A percentile compares a stretch with the other conserved stretches of the same genome.
Conservation (phyloP, 2,888 invertebrate species). For the Chymomyza fuscimana region DNA sequence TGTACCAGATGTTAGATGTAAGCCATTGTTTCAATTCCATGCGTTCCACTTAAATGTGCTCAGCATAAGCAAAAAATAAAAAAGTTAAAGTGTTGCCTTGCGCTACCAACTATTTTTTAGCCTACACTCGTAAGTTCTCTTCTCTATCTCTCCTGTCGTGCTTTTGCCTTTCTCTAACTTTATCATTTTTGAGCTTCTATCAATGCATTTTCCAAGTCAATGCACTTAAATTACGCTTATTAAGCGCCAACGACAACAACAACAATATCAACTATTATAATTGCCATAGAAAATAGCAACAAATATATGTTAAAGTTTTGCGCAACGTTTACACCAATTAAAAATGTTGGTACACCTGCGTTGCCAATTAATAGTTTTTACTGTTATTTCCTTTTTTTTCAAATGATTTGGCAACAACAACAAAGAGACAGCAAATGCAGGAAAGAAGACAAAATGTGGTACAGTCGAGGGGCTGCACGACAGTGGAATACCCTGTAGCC, state of each 20-base stretch:
- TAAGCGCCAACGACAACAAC: constrained; percentile 26
- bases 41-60: too few relatives aligned
- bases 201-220: constrained; percentile 50
- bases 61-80: too few relatives aligned
- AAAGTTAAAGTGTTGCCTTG: too few relatives aligned
- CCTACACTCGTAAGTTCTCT: too few relatives aligned
- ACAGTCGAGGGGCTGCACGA: too few relatives aligned
- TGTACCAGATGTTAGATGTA: too few relatives aligned
- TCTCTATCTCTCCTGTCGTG: neutral
- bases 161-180: too few relatives aligned
- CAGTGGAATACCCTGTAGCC: too few relatives aligned
- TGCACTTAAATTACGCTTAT: constrained; percentile 52
- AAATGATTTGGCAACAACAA: constrained; percentile 43
- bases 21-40: too few relatives aligned
- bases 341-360: constrained; percentile 46
- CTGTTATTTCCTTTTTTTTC: neutral
- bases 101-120: too few relatives aligned
- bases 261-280: constrained; percentile 12
- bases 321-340: constrained; percentile 57
- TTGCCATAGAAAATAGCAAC: neutral
- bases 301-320: constrained; percentile 40
- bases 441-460: constrained; percentile 2
- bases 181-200: constrained; percentile 28
- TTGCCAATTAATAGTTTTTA: constrained; percentile 64
- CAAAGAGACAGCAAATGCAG: constrained; percentile 23